Evolutionary conservation across 2,888 invertebrate species (phyloP), one percentile per base, ranked within the genome.

Genomic region (Drosophila paracracens): DNA sequence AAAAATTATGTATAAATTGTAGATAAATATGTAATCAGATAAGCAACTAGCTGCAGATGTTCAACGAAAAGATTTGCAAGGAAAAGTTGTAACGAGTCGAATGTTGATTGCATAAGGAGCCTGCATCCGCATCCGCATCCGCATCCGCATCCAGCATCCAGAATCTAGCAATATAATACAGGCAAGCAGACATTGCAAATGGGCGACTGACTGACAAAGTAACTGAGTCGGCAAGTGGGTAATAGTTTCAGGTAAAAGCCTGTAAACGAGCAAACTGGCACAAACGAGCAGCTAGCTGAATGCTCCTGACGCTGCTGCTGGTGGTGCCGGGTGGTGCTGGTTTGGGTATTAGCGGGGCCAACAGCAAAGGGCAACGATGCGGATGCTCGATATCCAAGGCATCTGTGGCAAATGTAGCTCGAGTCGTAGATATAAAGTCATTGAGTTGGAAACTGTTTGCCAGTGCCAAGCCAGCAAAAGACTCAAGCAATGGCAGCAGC

Each of bases 191-290:
- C 56, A 57, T 68, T 38, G 77, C 33, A 56, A 63, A 63, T 36
- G 54, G 46, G 52, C 68, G 61, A 52, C 76, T 25, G 66, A 51
- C 36, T 10, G 74, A 56, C 54, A 56, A 61, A 59, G 66, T 71
- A 53, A 64, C 76, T 75, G 78, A 80, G 80, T 66, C 71, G 79
- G 84, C 85, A 85, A 81, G 81, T 83, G 78, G 88, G 88, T 83
- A 90, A 90, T 88, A 90, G 90, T 90, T 88, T 88, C 89, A 90
- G 84, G 89, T 90, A 84, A 90, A 87, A 87, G 89, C 85, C 90
- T 86, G 87, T 81, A 90, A 87, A 87, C 90, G 89, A 89, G 87
- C 87, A 86, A 85, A 90, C 90, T 90, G 90, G 88, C 83, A 79
- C 90, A 88, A 90, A 90, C 88, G 84, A 89, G 89, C 88, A 70